Conservation (phyloP, 2,797 vertebrate genomes). For the Manis pentadactyla region DNA sequence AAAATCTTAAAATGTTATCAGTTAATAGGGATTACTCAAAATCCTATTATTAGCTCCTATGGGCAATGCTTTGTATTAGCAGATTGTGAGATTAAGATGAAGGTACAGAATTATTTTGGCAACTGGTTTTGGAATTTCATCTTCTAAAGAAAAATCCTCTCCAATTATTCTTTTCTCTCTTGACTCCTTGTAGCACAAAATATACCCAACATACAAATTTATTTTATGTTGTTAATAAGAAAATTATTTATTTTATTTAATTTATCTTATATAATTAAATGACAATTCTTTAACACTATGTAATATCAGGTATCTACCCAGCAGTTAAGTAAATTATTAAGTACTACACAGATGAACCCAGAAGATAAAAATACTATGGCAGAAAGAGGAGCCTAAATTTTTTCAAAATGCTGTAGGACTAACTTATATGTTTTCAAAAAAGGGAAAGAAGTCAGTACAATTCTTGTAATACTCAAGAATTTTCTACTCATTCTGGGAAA, state of each 20-base stretch:
- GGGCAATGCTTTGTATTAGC: not conserved
- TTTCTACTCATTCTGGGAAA: conserved; percentile 74
- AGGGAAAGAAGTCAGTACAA: not conserved
- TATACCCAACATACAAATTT: not conserved
- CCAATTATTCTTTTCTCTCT: not conserved
- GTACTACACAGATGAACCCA: not conserved
- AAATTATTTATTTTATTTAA: no score
- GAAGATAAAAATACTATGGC: not conserved
- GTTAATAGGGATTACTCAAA: not conserved
- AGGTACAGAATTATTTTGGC: not conserved
- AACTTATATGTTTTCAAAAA: conserved; percentile 22
- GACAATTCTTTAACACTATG: not conserved
- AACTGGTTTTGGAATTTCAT: not conserved
- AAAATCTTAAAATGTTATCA: not conserved
- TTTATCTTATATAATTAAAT: no score
- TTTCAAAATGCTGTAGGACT: not conserved
- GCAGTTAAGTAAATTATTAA: conserved; percentile 36
- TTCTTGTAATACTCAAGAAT: not conserved
- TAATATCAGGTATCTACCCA: not conserved
- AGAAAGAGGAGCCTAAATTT: conserved; percentile 18
- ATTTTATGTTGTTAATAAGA: no score
- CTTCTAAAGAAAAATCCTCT: conserved; percentile 46
- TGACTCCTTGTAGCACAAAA: not conserved
- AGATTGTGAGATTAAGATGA: not conserved
- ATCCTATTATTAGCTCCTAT: not conserved